Conservation (phyloP, 2,888 invertebrate genomes). For the Mystacides longicornis region DNA sequence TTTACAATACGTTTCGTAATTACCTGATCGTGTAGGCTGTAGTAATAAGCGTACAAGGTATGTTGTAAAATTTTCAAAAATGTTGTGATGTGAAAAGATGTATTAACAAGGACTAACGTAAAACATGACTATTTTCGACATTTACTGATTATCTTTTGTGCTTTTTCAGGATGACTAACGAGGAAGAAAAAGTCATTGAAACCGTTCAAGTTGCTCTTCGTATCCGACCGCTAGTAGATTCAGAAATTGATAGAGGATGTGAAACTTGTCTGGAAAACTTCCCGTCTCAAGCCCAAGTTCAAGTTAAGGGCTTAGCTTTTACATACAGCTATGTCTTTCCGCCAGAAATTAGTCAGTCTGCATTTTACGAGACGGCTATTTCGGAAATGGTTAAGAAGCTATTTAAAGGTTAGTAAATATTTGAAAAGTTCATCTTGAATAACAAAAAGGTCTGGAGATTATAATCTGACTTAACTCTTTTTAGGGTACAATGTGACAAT, state of each 20-base stretch:
- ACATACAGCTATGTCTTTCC: conserved; percentile 80
- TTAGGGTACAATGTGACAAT: conserved; percentile 86
- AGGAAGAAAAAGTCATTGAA: conserved; percentile 38
- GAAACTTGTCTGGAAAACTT: conserved; percentile 63
- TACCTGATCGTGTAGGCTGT: too few relatives aligned
- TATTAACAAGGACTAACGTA: too few relatives aligned
- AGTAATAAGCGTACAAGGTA: too few relatives aligned
- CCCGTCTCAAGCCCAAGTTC: conserved; percentile 59
- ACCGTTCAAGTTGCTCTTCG: conserved; percentile 75
- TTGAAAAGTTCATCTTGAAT: not conserved
- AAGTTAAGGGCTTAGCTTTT: conserved; percentile 65
- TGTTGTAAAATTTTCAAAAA: too few relatives aligned
- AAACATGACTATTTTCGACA: too few relatives aligned
- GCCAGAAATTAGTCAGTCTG: conserved; percentile 58
- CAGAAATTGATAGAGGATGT: conserved; percentile 68
- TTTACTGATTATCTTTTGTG: too few relatives aligned
- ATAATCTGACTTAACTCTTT: conserved; percentile 2
- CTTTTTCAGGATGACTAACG: conserved; percentile 32
- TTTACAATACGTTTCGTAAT: too few relatives aligned
- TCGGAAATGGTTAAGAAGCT: conserved; percentile 63
- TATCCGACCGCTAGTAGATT: conserved; percentile 69
- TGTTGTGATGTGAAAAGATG: too few relatives aligned
- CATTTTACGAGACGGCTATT: conserved; percentile 68
- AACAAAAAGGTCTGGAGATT: too few relatives aligned
- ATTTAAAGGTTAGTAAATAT: conserved; percentile 57